A percentile compares a stretch with the other conserved stretches of the same genome.
These are phyloP conservation scores for Drosophila atroscutellata DNA, from an alignment of 2,888 invertebrate genomes.

Conservation along the genomic window DNA sequence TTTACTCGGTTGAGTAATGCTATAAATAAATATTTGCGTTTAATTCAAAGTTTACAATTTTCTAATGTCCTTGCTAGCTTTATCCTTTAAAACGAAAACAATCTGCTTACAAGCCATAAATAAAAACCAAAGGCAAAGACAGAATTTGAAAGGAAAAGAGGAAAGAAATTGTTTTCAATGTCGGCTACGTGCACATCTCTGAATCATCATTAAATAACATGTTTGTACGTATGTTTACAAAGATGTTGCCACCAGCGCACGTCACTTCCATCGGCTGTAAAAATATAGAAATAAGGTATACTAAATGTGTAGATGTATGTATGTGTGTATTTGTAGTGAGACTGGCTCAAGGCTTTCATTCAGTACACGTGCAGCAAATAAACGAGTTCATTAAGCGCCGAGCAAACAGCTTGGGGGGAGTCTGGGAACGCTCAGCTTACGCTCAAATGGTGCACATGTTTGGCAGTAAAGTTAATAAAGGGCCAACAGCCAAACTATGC, in stretches of 20 bases:
- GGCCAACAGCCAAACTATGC: conserved; percentile 52
- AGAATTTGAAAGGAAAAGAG: neutral
- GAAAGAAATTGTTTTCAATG: conserved; percentile 36
- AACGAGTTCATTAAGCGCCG: conserved; percentile 74
- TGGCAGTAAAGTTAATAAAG: conserved; percentile 61
- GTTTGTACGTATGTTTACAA: neutral
- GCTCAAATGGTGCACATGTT: conserved; percentile 51
- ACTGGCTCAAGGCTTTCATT: conserved; percentile 45
- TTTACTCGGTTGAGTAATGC: neutral
- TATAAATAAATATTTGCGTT: neutral
- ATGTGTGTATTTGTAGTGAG: neutral
- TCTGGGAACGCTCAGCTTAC: conserved; percentile 40
- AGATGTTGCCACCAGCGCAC: conserved; percentile 1
- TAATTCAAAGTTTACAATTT: neutral
- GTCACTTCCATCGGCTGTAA: conserved; percentile 40
- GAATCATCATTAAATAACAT: conserved; percentile 19
- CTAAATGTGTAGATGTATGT: conserved; percentile 7
- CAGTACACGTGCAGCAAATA: conserved; percentile 72
- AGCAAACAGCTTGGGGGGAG: conserved; percentile 13
- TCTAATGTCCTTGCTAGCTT: neutral
- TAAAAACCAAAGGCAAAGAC: neutral
- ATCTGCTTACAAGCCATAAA: neutral
- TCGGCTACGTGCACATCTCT: conserved; percentile 33
- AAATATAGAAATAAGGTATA: conserved; percentile 52
- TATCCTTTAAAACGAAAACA: neutral